Evolutionary conservation across 2,888 invertebrate genomes (phyloP).

Genomic region (Apamea monoglypha): DNA sequence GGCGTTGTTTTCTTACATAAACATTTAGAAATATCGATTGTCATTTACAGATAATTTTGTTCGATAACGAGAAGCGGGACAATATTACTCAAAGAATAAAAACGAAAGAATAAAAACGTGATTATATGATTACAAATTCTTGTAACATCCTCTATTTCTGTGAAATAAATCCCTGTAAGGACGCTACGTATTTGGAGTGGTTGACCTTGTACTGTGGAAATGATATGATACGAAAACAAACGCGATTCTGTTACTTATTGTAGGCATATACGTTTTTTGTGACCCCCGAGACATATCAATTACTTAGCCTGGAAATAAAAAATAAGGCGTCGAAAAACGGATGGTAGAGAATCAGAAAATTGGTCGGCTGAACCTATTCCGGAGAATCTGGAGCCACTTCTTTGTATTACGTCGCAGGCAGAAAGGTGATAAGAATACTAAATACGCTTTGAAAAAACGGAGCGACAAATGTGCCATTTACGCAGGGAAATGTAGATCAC

Average conservation of each 20-base stretch:
- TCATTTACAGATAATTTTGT: slow-evolving; percentile 35
- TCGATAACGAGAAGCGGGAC: slow-evolving; percentile 13
- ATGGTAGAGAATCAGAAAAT: slow-evolving; percentile 36
- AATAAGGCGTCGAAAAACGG: slow-evolving; percentile 36
- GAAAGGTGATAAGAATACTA: slow-evolving; percentile 53
- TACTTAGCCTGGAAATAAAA: slow-evolving; percentile 56
- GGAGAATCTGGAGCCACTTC: slow-evolving; percentile 33
- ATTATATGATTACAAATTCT: slow-evolving; percentile 52
- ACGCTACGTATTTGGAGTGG: slow-evolving; percentile 58
- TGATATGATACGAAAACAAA: slow-evolving; percentile 62
- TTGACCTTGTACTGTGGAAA: slow-evolving; percentile 62
- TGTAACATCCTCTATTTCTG: slow-evolving; percentile 52
- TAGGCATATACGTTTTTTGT: slow-evolving; percentile 60
- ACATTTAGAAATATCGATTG: slow-evolving; percentile 26
- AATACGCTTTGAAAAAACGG: slow-evolving; percentile 42
- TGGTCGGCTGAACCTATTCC: slow-evolving; percentile 26
- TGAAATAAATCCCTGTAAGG: slow-evolving; percentile 62
- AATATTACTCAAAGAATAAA: slow-evolving; percentile 22
- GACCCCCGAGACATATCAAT: slow-evolving; percentile 60
- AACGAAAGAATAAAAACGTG: slow-evolving; percentile 26
- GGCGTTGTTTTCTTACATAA: slow-evolving; percentile 26
- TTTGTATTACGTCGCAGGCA: slow-evolving; percentile 28
- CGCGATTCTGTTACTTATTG: slow-evolving; percentile 62
- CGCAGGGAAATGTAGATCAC: slow-evolving; percentile 34
- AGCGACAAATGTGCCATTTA: slow-evolving; percentile 43